Evolutionary conservation across 2,113 vertebrate species (phyloP), one percentile per base, ranked within the genome.

Genomic region (Ranitomeya variabilis): DNA sequence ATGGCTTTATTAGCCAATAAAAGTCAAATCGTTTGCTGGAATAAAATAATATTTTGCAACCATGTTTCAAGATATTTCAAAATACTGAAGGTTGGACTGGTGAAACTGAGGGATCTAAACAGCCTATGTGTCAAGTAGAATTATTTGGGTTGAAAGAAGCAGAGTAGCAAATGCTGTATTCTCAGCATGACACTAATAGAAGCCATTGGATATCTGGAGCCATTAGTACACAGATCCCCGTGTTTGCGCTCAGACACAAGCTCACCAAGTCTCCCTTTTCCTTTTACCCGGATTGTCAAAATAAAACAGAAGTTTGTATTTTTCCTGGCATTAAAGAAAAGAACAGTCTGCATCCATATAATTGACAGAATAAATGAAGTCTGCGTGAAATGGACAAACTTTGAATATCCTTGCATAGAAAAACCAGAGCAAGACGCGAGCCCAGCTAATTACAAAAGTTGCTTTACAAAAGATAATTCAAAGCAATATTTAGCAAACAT

Each of bases 381-480:
- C 93, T 94, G 94, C 93, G 94, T 94, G 94, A 94, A 94, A 94
- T 91, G 94, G 92, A 90, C 94, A 90, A 94, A 95, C 94, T 95
- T 93, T 93, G 94, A 95, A 93, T 93, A 92, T 94, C 94, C 94
- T 94, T 94, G 92, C 91, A 85, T 89, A 91, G 89, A 91, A 96
- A 95, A 96, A 97, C 97, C 97, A 97, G 96, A 97, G 95, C 96
- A 96, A 95, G 94, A 93, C 95, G 92, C 96, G 94, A 95, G 92
- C 94, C 95, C 95, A 92, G 93, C 97, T 99, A 97, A 99, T 99
- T 99, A 97, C 95, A 96, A 97, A 98, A 97, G 96, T 98, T 98
- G 97, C 97, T 97, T 97, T 97, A 97, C 97, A 97, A 95, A 97
- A 97, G 97, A 99, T 98, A 98, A 99, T 99, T 97, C 97, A 96